A percentile compares a stretch with the other conserved stretches of the same genome.
Evolutionary conservation across 2,113 vertebrate genomes (phyloP).

Genomic region (Aegithalos caudatus): DNA sequence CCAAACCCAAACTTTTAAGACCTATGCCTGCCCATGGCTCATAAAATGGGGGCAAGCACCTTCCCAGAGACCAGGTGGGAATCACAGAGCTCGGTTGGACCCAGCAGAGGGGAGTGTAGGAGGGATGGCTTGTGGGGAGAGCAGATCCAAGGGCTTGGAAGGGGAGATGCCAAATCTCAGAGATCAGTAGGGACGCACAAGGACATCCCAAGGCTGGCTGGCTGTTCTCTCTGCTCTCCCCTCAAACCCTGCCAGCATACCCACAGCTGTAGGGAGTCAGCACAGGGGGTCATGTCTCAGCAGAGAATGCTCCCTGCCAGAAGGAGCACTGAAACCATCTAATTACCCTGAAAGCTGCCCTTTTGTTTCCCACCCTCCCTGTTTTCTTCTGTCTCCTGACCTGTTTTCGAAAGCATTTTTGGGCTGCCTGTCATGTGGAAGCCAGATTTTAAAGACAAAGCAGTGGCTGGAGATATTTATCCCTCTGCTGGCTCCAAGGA

Average conservation of each 20-base stretch:
- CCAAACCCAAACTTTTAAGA: not conserved
- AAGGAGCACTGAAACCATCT: not conserved
- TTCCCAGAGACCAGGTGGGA: not conserved
- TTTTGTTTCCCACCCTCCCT: not conserved
- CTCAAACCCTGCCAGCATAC: not conserved
- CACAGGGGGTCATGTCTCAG: not conserved
- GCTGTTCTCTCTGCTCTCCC: not conserved
- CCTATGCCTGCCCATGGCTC: not conserved
- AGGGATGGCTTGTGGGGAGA: not conserved
- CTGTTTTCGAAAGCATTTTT: not conserved
- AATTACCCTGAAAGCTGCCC: conserved; percentile 1
- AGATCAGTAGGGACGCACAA: not conserved
- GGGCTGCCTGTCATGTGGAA: not conserved
- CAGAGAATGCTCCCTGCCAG: not conserved
- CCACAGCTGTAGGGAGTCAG: not conserved
- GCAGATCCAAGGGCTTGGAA: not conserved
- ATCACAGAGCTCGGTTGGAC: not conserved
- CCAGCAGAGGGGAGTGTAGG: fast-evolving
- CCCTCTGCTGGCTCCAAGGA: not conserved
- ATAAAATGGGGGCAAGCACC: not conserved
- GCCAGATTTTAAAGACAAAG: conserved; percentile 16
- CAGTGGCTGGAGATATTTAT: not conserved
- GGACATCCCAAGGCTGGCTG: not conserved
- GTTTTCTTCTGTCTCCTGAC: not conserved
- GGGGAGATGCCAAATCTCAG: not conserved